These are phyloP conservation scores for Paracanthobrama guichenoti DNA, from an alignment of 2,113 vertebrate species.

Conservation along the genomic window DNA sequence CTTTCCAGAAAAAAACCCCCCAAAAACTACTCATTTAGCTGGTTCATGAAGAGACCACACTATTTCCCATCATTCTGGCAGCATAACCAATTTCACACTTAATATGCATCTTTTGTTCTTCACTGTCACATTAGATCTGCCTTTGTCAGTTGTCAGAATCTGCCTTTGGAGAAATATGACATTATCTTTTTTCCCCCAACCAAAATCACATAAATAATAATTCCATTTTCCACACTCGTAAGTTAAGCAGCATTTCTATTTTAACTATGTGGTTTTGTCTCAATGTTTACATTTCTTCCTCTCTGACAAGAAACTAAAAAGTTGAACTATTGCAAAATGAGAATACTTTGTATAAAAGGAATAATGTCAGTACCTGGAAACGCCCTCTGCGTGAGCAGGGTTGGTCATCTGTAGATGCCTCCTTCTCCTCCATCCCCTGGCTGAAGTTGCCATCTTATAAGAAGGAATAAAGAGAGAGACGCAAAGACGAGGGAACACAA, in stretches of 20 bases:
- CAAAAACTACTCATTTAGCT: neutral
- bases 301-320: neutral
- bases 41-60: neutral
- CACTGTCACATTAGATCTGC: neutral
- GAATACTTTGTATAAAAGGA: neutral
- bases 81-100: neutral
- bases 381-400: conserved; percentile 67
- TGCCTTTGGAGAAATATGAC: neutral
- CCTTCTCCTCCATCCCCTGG: conserved; percentile 60
- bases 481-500: conserved; percentile 54
- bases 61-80: neutral
- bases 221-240: no score
- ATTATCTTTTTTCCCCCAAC: no score
- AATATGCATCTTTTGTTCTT: neutral
- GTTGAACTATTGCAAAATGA: neutral
- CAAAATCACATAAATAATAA: no score
- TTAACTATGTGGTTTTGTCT: neutral
- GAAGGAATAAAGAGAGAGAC: conserved; percentile 50
- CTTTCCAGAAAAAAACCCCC: neutral
- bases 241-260: neutral
- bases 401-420: conserved; percentile 51
- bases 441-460: conserved; percentile 68
- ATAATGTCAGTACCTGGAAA: conserved; percentile 68
- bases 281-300: neutral
- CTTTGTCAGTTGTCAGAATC: neutral